A percentile compares a stretch with the other conserved stretches of the same genome.
Conservation (phyloP, 2,888 invertebrate genomes). For the Enchytraeus crypticus region DNA sequence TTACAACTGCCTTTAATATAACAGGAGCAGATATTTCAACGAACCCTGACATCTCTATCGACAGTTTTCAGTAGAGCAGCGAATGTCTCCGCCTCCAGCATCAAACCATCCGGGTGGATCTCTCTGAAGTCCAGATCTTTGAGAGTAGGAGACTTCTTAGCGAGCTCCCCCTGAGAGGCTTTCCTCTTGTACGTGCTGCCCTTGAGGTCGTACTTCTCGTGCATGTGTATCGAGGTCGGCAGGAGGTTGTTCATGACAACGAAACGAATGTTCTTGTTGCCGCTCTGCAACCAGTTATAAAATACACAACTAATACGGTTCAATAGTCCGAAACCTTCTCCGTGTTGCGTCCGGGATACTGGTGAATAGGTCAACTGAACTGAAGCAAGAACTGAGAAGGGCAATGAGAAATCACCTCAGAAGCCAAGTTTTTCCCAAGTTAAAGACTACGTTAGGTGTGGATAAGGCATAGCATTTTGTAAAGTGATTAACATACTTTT, state of each 20-base stretch:
- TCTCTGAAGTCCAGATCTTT: constrained; percentile 98
- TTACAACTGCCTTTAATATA: too few relatives aligned
- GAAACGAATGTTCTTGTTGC: constrained; percentile 96
- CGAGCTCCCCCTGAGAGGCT: constrained; percentile 79
- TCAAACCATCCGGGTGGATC: constrained; percentile 83
- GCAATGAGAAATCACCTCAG: too few relatives aligned
- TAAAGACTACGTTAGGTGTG: too few relatives aligned
- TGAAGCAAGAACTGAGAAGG: too few relatives aligned
- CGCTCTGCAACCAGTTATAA: constrained; percentile 67
- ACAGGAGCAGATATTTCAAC: too few relatives aligned
- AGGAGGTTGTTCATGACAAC: constrained; percentile 98
- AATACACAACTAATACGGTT: too few relatives aligned
- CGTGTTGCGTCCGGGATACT: too few relatives aligned
- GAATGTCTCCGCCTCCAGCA: constrained; percentile 90
- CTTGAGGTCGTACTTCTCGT: constrained; percentile 97
- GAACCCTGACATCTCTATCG: constrained; percentile 87
- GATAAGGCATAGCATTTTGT: too few relatives aligned
- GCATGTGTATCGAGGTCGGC: constrained; percentile 84
- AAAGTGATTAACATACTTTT: too few relatives aligned
- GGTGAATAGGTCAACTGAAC: too few relatives aligned
- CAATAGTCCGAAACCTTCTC: too few relatives aligned
- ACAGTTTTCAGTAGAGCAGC: constrained; percentile 91
- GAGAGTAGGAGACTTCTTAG: constrained; percentile 84
- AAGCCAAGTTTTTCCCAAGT: too few relatives aligned
- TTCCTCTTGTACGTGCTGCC: constrained; percentile 98